Evolutionary conservation across 2,888 invertebrate genomes (phyloP).

Genomic region (Fabriciana adippe): DNA sequence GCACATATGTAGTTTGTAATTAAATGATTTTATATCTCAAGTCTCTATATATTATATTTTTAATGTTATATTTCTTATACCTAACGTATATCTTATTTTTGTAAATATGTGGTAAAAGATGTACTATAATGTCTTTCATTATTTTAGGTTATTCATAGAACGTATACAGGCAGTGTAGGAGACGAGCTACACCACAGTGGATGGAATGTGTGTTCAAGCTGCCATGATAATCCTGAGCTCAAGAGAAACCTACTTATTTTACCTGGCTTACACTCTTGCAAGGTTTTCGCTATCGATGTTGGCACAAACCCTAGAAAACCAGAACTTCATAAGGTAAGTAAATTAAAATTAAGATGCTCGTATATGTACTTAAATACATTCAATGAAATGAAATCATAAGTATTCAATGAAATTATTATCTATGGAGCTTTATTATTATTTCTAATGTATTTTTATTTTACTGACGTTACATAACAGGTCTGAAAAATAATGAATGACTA

Average conservation of each 20-base stretch:
- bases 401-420: too few species aligned
- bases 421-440: background rate
- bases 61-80: too few species aligned
- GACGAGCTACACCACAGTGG: slow-evolving; percentile 98
- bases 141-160: slow-evolving; percentile 91
- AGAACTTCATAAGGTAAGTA: slow-evolving; percentile 85
- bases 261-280: slow-evolving; percentile 90
- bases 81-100: too few species aligned
- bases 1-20: too few species aligned
- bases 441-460: background rate
- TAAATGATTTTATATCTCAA: too few species aligned
- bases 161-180: slow-evolving; percentile 87
- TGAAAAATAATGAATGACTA: slow-evolving; percentile 2
- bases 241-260: slow-evolving; percentile 90
- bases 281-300: slow-evolving; percentile 92
- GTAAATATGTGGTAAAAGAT: too few species aligned
- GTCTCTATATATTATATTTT: too few species aligned
- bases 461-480: background rate
- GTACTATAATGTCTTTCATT: background rate
- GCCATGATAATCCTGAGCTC: slow-evolving; percentile 82
- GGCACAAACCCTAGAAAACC: slow-evolving; percentile 88
- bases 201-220: slow-evolving; percentile 98
- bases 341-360: too few species aligned
- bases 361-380: too few species aligned
- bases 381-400: too few species aligned